These are phyloP conservation scores for Planiliza haematocheilus DNA, from an alignment of 2,113 vertebrate genomes.

Conservation along the genomic window DNA sequence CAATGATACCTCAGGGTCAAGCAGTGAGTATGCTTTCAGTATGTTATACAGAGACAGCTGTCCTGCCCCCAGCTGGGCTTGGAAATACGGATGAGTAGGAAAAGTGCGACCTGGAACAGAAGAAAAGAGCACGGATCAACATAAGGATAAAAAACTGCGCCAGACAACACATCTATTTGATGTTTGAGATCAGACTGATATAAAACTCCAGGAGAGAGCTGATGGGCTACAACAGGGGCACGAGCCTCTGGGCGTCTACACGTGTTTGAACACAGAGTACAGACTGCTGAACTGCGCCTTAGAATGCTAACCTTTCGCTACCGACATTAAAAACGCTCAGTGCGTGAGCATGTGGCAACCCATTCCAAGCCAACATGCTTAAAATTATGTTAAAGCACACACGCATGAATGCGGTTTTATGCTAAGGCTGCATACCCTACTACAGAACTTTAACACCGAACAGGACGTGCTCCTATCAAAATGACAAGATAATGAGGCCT, in stretches of 20 bases:
- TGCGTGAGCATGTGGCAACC: conserved; percentile 10
- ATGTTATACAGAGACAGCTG: conserved; percentile 97
- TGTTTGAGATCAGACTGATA: too few species aligned
- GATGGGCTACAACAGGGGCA: too few species aligned
- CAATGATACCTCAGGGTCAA: conserved; percentile 90
- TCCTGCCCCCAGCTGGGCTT: conserved; percentile 93
- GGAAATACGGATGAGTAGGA: conserved; percentile 97
- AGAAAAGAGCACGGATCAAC: background rate
- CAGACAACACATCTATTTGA: too few species aligned
- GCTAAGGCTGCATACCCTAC: background rate
- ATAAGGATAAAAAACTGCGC: too few species aligned
- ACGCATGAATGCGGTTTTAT: conserved; percentile 17
- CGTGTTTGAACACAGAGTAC: conserved; percentile 25
- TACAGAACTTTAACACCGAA: conserved; percentile 15
- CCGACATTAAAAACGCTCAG: conserved; percentile 1
- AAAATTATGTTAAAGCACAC: conserved; percentile 26
- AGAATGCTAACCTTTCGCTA: conserved; percentile 27
- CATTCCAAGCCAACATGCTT: conserved; percentile 16
- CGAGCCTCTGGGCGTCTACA: conserved; percentile 13
- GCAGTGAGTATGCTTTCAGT: conserved; percentile 96
- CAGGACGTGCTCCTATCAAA: conserved; percentile 26
- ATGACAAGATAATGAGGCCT: conserved; percentile 61
- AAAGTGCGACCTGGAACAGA: conserved; percentile 91
- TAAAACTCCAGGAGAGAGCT: too few species aligned
- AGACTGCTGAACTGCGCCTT: background rate